Percentiles rank a stretch among this genome's conserved stretches.
These are phyloP conservation scores for Lytechinus variegatus DNA, from an alignment of 35 echinoderm and acorn worm species.

Conservation along the genomic window DNA sequence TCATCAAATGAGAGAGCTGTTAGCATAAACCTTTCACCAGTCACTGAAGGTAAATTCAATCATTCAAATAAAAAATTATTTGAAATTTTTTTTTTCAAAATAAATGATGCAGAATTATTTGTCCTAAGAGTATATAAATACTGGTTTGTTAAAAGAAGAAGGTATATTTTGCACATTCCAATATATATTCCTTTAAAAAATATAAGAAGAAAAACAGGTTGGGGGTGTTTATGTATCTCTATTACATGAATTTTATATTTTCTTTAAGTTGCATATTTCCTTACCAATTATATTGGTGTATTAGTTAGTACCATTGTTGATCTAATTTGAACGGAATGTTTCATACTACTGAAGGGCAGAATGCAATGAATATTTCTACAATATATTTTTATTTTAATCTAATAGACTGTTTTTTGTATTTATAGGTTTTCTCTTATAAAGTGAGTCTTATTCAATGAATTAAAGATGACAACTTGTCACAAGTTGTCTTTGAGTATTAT, in stretches of 20 bases:
- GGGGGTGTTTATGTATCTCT: too few relatives aligned
- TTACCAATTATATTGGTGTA: neutral
- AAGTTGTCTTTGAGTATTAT: neutral
- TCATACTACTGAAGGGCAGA: neutral
- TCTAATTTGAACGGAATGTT: neutral
- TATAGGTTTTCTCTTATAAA: neutral
- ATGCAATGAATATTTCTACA: neutral
- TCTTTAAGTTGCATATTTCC: too few relatives aligned
- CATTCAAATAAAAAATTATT: neutral
- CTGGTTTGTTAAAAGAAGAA: too few relatives aligned
- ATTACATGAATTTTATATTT: too few relatives aligned
- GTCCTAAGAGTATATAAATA: too few relatives aligned
- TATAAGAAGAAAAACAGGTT: too few relatives aligned
- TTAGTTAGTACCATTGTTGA: neutral
- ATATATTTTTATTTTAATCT: neutral
- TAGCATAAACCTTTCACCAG: conserved; percentile 5
- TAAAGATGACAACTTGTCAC: too few relatives aligned
- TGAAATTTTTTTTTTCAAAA: too few relatives aligned
- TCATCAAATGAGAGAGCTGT: conserved; percentile 45
- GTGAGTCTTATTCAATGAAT: neutral
- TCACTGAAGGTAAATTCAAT: conserved; percentile 14
- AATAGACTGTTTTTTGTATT: too few relatives aligned
- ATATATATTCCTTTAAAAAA: too few relatives aligned
- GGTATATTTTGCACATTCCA: too few relatives aligned
- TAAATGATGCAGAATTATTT: too few relatives aligned